phyloP scores from a whole-genome alignment of 2,888 invertebrate genomes.

The Caenorhabditis sp. region DNA sequence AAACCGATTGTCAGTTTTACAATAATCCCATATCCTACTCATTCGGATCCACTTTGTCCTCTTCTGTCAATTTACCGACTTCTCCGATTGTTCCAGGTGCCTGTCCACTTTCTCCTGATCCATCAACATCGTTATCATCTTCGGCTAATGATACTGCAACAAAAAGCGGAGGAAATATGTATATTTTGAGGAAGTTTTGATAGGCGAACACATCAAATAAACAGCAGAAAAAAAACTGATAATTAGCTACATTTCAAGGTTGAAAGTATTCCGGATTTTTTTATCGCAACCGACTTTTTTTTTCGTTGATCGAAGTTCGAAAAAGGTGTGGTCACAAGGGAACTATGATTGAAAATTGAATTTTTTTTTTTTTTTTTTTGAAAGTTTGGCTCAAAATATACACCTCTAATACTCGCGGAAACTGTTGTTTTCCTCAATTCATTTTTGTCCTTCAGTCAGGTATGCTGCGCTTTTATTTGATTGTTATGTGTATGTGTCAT shows the following conservation, averaged over 20 bases:
- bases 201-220: neutral
- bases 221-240: neutral
- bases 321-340: neutral
- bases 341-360: neutral
- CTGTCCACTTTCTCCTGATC: constrained; percentile 23
- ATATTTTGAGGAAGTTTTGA: neutral
- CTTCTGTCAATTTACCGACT: constrained; percentile 1
- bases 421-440: neutral
- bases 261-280: constrained; percentile 1
- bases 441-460: neutral
- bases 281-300: neutral
- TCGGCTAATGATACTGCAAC: constrained; percentile 10
- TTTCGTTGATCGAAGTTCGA: neutral
- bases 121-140: constrained; percentile 34
- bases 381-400: no score
- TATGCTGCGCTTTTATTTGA: neutral
- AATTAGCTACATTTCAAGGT: neutral
- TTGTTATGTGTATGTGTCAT: neutral
- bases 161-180: no score
- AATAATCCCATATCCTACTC: neutral
- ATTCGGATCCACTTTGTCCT: neutral
- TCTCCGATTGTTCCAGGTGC: constrained; percentile 18
- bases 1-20: no score
- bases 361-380: neutral
- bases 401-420: no score